phyloP scores from a whole-genome alignment of 2,113 vertebrate species.

The Sclerurus mexicanus region DNA sequence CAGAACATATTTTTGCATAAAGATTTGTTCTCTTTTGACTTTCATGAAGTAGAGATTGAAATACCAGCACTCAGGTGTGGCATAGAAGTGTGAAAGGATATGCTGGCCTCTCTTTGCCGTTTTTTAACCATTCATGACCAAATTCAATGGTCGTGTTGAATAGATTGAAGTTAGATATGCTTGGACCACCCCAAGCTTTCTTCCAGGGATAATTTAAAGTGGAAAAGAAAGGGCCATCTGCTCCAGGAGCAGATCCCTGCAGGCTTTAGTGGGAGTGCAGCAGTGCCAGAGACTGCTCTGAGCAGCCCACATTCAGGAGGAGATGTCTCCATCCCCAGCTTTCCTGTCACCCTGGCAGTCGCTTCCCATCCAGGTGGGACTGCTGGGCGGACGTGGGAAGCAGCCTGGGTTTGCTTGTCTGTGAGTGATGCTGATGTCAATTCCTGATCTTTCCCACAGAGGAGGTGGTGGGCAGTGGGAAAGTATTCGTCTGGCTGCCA shows the following conservation, averaged over 20 bases:
- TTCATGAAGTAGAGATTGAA: neutral
- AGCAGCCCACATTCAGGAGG: accelerated
- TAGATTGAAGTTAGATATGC: neutral
- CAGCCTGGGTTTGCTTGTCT: neutral
- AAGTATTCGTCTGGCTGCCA: neutral
- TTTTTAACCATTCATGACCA: neutral
- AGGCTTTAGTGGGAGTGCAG: neutral
- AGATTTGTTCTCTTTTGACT: slow-evolving; percentile 8
- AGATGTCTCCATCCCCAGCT: neutral
- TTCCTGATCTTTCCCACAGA: neutral
- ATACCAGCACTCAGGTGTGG: neutral
- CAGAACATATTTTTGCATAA: neutral
- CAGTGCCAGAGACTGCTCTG: neutral
- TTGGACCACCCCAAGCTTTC: neutral
- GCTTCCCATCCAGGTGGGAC: accelerated
- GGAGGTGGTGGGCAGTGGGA: neutral
- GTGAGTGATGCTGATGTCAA: neutral
- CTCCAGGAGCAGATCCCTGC: neutral
- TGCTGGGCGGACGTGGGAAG: neutral
- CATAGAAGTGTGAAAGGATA: neutral
- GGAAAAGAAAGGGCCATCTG: neutral
- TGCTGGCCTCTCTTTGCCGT: neutral
- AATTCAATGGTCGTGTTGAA: neutral
- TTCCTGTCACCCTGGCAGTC: neutral
- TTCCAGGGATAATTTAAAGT: neutral